phyloP scores from a whole-genome alignment of 2,113 vertebrate genomes.

The Crotophaga sulcirostris region DNA sequence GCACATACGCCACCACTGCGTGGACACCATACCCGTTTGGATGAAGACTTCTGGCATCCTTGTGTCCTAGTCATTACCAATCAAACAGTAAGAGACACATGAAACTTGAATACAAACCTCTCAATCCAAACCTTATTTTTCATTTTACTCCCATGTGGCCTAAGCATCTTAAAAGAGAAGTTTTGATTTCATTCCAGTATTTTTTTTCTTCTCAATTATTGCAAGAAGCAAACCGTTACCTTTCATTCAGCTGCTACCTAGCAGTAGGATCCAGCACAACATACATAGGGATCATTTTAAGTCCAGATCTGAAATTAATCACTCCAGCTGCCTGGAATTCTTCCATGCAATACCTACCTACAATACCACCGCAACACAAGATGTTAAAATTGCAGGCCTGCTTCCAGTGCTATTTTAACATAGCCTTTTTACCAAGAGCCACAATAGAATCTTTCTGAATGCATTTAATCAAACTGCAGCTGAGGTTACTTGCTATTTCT shows the following conservation, averaged over 20 bases:
- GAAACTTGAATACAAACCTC: background rate
- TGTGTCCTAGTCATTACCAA: background rate
- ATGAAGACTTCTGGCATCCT: background rate
- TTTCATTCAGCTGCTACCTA: background rate
- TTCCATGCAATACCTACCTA: background rate
- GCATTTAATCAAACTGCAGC: background rate
- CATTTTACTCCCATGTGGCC: background rate
- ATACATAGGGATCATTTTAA: background rate
- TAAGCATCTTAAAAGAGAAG: background rate
- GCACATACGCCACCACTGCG: background rate
- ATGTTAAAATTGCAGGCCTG: background rate
- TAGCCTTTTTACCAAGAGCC: background rate
- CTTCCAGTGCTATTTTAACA: background rate
- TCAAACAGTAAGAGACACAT: accelerated
- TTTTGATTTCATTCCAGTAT: background rate
- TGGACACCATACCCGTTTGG: background rate
- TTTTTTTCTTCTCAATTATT: background rate
- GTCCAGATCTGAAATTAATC: background rate
- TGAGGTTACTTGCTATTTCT: background rate
- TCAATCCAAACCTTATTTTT: background rate
- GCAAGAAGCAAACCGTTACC: background rate
- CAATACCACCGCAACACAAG: constrained; percentile 3
- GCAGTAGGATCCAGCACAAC: background rate
- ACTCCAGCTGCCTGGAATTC: background rate
- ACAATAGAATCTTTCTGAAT: background rate